A percentile compares a stretch with the other conserved stretches of the same genome.
These are phyloP conservation scores for Petrolisthes manimaculis DNA, from an alignment of 2,888 invertebrate genomes.

Conservation along the genomic window DNA sequence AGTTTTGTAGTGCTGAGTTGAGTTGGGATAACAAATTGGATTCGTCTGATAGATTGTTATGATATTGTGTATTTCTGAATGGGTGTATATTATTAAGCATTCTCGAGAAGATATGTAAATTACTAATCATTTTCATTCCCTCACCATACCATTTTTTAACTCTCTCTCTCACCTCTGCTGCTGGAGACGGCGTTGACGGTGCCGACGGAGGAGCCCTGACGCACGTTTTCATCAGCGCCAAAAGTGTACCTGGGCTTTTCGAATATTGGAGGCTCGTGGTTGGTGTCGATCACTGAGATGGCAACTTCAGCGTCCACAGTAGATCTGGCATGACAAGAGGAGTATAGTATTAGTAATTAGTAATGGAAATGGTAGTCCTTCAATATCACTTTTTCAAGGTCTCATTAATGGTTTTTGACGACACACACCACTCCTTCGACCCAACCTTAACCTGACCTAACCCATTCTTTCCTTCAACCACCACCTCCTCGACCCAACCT, in stretches of 20 bases:
- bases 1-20: too few species aligned
- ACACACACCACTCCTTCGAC: background rate
- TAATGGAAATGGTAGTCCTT: background rate
- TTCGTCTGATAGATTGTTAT: too few species aligned
- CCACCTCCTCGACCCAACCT: background rate
- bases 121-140: too few species aligned
- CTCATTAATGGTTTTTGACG: too few species aligned
- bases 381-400: too few species aligned
- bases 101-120: too few species aligned
- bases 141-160: too few species aligned
- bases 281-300: constrained; percentile 83
- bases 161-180: constrained; percentile 78
- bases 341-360: background rate
- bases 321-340: constrained; percentile 71
- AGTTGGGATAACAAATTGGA: too few species aligned
- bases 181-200: constrained; percentile 82
- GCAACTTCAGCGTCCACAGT: constrained; percentile 83
- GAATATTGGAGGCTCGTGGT: constrained; percentile 85
- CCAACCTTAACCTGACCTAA: background rate
- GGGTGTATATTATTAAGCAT: too few species aligned
- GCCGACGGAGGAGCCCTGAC: constrained; percentile 85
- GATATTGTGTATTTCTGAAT: too few species aligned
- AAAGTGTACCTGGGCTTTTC: constrained; percentile 88
- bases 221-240: constrained; percentile 84
- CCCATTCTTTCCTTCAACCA: background rate